phyloP scores from a whole-genome alignment of 2,888 invertebrate genomes.

The Leucophenga montana region DNA sequence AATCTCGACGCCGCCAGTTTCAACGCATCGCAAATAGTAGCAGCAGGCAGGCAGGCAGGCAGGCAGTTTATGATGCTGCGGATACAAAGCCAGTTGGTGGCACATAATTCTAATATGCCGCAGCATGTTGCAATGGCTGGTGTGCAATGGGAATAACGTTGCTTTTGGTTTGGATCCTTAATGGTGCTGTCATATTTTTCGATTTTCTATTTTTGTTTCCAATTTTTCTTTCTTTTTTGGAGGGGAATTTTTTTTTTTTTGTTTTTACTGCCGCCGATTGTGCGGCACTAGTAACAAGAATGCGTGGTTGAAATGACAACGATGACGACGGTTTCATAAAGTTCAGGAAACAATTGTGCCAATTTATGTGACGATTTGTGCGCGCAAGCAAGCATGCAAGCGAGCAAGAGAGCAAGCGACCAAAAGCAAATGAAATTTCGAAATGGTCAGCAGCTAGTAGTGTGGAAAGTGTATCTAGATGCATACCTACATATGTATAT shows the following conservation, averaged over 20 bases:
- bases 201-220: constrained; percentile 4
- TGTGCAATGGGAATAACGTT: not conserved
- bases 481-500: too few species aligned
- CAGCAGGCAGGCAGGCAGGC: constrained; percentile 7
- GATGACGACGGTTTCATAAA: constrained; percentile 30
- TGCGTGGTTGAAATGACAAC: constrained; percentile 25
- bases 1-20: constrained; percentile 45
- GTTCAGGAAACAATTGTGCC: constrained; percentile 57
- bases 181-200: constrained; percentile 14
- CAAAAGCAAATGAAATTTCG: constrained; percentile 9
- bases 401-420: too few species aligned
- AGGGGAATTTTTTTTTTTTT: not conserved
- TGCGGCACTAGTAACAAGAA: not conserved
- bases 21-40: not conserved
- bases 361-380: constrained; percentile 50
- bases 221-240: not conserved
- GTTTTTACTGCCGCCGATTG: constrained; percentile 6
- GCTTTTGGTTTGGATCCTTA: too few species aligned
- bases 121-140: constrained; percentile 26
- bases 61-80: constrained; percentile 21
- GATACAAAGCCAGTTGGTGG: constrained; percentile 12
- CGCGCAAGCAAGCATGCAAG: not conserved
- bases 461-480: too few species aligned
- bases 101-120: constrained; percentile 28
- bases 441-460: not conserved